phyloP scores from a whole-genome alignment of 1,140 invertebrate species.

The Drosophila burlai region DNA sequence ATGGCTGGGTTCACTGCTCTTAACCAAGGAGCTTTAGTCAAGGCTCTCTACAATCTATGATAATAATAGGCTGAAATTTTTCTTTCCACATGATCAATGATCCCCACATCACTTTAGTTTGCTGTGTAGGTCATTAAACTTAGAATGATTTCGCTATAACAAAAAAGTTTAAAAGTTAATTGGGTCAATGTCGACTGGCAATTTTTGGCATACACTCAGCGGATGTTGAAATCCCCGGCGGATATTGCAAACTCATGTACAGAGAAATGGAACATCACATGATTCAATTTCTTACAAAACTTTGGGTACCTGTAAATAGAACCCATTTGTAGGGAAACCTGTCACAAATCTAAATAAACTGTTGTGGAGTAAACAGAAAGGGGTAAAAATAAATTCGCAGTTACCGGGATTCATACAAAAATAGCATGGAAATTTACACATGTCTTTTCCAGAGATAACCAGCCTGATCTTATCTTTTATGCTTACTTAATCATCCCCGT shows the following conservation, averaged over 20 bases:
- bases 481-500: conserved; percentile 18
- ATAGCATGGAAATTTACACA: conserved; percentile 60
- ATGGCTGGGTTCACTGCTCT: conserved; percentile 1
- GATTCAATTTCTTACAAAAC: conserved; percentile 8
- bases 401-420: conserved; percentile 31
- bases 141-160: conserved; percentile 32
- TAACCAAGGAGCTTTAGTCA: conserved; percentile 24
- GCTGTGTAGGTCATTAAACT: conserved; percentile 64
- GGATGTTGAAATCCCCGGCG: conserved; percentile 48
- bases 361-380: conserved; percentile 13
- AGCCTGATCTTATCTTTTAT: conserved; percentile 52
- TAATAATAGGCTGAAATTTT: neutral
- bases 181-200: conserved; percentile 67
- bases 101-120: conserved; percentile 16
- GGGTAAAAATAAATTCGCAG: conserved; percentile 34
- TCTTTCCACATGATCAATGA: conserved; percentile 15
- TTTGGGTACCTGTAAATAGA: conserved; percentile 30
- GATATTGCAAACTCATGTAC: conserved; percentile 20
- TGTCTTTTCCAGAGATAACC: conserved; percentile 40
- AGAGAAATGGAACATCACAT: conserved; percentile 10
- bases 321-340: neutral
- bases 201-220: conserved; percentile 5
- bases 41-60: conserved; percentile 20
- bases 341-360: conserved; percentile 29
- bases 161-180: conserved; percentile 45